Evolutionary conservation across 2,113 vertebrate genomes (phyloP), one percentile per base, ranked within the genome.

Genomic region (Boleophthalmus pectinirostris): DNA sequence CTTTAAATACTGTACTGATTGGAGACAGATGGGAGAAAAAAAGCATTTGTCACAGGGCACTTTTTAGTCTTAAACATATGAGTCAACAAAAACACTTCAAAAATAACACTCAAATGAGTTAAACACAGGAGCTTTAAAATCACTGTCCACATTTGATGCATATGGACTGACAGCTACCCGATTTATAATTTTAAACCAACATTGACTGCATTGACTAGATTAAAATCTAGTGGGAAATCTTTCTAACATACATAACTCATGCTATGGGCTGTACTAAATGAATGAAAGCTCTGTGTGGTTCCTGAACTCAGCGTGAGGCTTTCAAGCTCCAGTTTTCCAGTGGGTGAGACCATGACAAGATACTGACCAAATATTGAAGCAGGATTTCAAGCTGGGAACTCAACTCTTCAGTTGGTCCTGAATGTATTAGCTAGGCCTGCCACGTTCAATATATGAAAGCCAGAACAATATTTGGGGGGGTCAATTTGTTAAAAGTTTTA

Each of bases 351-450:
- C 9, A 5, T 35, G n/a, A 80, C 79, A 75, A 70, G 68, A 67
- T n/a, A 68, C 63, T 70, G 77, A 76, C 75, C 54, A 74, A 69
- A 61, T 24, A 23, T 18, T 49, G 66, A 57, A n/a, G n/a, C 61
- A 21, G 33, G 53, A 58, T 46, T 14, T 68, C 75, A 72, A 71
- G 74, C 78, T 72, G 76, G 74, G 82, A 11, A 53, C 49, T 51
- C 49, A 51, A 51, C 49, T 7, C 20, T 29, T 29, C 29, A 29
- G 4, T 29, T 29, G 4, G 29, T 29, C 29, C 29, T 29, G 29
- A 29, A 29, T 29, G 29, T 29, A 29, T 29, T 29, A 29, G 29
- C 29, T 2, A 29, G 29, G 29, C 29, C 29, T 29, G 29, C 4
- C 29, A 29, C 29, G 4, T 29, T 29, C 29, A 29, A 29, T 29